These are phyloP conservation scores for Mastomys coucha DNA, from an alignment of 2,113 vertebrate genomes.

Conservation along the genomic window DNA sequence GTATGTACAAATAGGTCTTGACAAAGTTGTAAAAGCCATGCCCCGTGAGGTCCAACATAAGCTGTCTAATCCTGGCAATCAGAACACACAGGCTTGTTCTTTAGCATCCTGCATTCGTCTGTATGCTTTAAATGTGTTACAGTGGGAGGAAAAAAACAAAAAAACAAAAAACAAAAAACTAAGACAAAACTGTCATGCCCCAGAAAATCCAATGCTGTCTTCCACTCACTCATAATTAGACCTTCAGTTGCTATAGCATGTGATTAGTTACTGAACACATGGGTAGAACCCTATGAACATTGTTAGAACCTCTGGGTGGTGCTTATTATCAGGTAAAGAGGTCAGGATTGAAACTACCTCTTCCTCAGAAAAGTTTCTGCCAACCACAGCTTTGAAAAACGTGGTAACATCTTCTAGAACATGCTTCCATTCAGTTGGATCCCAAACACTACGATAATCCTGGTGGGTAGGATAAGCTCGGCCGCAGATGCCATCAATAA, in stretches of 20 bases:
- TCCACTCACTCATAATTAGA: background rate
- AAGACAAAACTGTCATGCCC: conserved; percentile 11
- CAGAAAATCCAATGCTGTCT: background rate
- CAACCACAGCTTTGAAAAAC: conserved; percentile 88
- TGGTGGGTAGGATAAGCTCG: conserved; percentile 86
- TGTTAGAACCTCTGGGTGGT: background rate
- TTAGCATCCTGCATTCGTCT: background rate
- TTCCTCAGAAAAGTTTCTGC: conserved; percentile 89
- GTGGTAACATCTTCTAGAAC: conserved; percentile 85
- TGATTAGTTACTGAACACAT: background rate
- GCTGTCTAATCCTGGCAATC: background rate
- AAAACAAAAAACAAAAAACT: background rate
- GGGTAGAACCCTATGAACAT: background rate
- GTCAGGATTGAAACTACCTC: conserved; percentile 86
- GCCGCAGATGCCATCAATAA: conserved; percentile 95
- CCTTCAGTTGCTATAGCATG: background rate
- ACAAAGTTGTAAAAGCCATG: background rate
- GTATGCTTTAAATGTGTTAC: conserved; percentile 24
- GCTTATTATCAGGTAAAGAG: conserved; percentile 13
- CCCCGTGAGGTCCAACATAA: background rate
- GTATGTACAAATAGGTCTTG: background rate
- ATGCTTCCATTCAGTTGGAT: conserved; percentile 90
- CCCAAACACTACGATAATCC: conserved; percentile 91
- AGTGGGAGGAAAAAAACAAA: background rate
- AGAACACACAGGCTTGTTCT: background rate